These are phyloP conservation scores for Geodia barretti DNA, from an alignment of 37 sponge, comb jelly and placozoan species.

Conservation along the genomic window DNA sequence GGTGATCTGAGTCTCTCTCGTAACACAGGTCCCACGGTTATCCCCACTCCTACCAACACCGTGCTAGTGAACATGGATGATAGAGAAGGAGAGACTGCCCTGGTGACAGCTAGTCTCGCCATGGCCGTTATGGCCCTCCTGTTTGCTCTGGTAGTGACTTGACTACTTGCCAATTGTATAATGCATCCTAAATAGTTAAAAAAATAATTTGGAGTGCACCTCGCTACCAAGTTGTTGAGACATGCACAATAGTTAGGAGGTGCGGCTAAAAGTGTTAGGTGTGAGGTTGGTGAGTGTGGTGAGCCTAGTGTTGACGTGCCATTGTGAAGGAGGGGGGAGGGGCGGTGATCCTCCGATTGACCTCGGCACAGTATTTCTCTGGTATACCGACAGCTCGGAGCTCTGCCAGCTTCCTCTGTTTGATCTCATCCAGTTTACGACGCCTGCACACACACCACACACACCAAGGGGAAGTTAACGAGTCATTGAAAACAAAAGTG, in stretches of 20 bases:
- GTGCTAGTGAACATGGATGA: background rate
- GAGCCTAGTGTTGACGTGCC: constrained; percentile 25
- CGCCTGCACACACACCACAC: too few relatives aligned
- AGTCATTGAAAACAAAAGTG: background rate
- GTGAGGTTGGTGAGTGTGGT: background rate
- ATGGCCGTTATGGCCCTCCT: background rate
- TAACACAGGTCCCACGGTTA: background rate
- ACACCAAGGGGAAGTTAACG: background rate
- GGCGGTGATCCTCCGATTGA: constrained; percentile 89
- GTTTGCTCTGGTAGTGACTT: too few relatives aligned
- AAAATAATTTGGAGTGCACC: too few relatives aligned
- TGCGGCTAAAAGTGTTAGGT: background rate
- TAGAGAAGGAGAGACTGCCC: background rate
- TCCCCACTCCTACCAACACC: background rate
- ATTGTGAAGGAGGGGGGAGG: constrained; percentile 91
- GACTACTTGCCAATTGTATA: too few relatives aligned
- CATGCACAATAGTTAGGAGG: background rate
- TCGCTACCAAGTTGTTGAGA: too few relatives aligned
- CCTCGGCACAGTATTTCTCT: constrained; percentile 96
- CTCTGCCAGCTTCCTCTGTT: constrained; percentile 90
- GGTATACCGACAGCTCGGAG: constrained; percentile 90
- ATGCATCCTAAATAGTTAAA: too few relatives aligned
- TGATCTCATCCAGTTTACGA: constrained; percentile 89
- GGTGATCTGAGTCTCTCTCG: too few relatives aligned
- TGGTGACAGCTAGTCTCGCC: too few relatives aligned